phyloP scores from a whole-genome alignment of 2,113 vertebrate species.

The Herpetotheres cachinnans region DNA sequence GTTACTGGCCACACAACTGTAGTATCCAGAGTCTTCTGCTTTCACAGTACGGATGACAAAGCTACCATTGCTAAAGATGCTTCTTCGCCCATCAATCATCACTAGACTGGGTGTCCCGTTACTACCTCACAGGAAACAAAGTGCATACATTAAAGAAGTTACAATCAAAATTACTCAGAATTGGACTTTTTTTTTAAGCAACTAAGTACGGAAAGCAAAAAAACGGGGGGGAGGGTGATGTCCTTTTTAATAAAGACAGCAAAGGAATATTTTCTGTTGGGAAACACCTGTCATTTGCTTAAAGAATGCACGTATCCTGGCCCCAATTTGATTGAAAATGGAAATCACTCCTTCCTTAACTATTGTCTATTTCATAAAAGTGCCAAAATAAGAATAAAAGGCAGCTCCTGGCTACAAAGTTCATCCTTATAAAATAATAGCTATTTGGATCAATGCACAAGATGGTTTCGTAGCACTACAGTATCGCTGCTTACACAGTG shows the following conservation, averaged over 20 bases:
- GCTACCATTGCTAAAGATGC: conserved; percentile 92
- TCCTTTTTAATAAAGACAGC: not conserved
- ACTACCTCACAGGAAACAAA: conserved; percentile 88
- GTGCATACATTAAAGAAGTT: conserved; percentile 82
- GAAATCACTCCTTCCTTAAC: not conserved
- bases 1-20: conserved; percentile 94
- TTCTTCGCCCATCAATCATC: conserved; percentile 90
- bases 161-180: conserved; percentile 73
- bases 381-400: not conserved
- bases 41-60: conserved; percentile 96
- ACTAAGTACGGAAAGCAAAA: not conserved
- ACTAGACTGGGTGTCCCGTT: conserved; percentile 94
- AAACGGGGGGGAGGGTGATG: too few species aligned
- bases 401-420: not conserved
- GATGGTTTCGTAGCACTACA: not conserved
- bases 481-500: not conserved
- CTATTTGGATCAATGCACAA: not conserved
- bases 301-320: not conserved
- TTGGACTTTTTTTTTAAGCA: not conserved
- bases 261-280: not conserved
- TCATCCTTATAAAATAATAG: not conserved
- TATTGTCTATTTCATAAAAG: not conserved
- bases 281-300: not conserved
- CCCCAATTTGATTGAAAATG: not conserved
- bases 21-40: conserved; percentile 97